phyloP scores from a whole-genome alignment of 2,888 invertebrate genomes.

The Abrostola triplasia region DNA sequence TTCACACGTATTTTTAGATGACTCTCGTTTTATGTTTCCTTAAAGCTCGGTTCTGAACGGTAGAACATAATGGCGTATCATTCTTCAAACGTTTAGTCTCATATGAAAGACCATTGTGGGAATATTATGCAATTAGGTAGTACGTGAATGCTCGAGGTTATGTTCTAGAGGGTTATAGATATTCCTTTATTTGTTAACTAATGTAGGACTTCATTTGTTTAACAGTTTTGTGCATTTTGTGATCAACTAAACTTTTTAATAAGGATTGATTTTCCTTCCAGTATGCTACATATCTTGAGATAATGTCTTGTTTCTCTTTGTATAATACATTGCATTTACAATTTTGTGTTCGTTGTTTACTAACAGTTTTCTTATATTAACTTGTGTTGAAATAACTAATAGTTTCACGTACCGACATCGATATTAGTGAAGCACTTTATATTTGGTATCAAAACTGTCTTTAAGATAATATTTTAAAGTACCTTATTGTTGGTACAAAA shows the following conservation, averaged over 20 bases:
- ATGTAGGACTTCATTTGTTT: constrained; percentile 5
- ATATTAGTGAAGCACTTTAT: not conserved
- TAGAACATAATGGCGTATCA: no score
- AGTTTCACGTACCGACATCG: not conserved
- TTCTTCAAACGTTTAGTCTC: not conserved
- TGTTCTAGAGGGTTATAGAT: no score
- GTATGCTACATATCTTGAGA: constrained; percentile 31
- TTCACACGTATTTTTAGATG: constrained; percentile 4
- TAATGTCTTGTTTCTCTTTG: constrained; percentile 41
- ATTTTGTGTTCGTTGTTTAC: constrained; percentile 45
- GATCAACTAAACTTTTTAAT: constrained; percentile 36
- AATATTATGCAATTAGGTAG: constrained; percentile 17
- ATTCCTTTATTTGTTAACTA: not conserved
- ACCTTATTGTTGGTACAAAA: no score
- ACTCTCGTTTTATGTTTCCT: no score
- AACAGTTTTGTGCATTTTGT: constrained; percentile 13
- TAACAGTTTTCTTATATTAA: constrained; percentile 41
- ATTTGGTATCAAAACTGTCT: no score
- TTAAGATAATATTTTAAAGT: no score
- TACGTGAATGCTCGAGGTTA: no score
- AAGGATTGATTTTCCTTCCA: constrained; percentile 34
- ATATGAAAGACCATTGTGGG: constrained; percentile 48
- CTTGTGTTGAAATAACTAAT: constrained; percentile 31
- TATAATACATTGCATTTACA: constrained; percentile 76
- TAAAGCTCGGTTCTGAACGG: no score